Evolutionary conservation across 1,140 invertebrate species (phyloP).

Genomic region (Trissolcus basalis): DNA sequence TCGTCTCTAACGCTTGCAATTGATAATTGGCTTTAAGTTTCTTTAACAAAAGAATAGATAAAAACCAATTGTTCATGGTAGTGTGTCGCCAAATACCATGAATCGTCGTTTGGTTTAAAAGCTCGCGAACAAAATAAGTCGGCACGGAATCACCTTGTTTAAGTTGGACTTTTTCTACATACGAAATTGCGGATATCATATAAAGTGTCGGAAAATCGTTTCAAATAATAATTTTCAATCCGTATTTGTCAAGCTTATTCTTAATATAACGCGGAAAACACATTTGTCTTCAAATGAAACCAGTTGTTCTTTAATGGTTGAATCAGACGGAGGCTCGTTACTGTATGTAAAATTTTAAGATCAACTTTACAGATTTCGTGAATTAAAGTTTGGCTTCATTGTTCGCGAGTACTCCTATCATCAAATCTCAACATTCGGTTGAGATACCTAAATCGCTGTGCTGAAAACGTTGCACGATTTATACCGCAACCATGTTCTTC

Average conservation of each 20-base stretch:
- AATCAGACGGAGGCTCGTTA: conserved; percentile 56
- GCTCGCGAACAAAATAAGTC: conserved; percentile 35
- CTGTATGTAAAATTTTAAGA: conserved; percentile 65
- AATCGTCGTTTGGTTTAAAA: conserved; percentile 43
- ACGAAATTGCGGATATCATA: conserved; percentile 57
- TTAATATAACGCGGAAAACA: conserved; percentile 73
- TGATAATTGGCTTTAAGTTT: conserved; percentile 57
- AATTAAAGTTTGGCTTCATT: conserved; percentile 43
- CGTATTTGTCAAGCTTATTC: conserved; percentile 70
- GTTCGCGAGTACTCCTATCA: conserved; percentile 34
- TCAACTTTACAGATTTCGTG: conserved; percentile 63
- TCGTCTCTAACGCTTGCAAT: conserved; percentile 58
- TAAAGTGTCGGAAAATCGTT: conserved; percentile 55
- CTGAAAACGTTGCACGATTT: conserved; percentile 5
- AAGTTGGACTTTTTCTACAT: conserved; percentile 47
- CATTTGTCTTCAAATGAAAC: conserved; percentile 68
- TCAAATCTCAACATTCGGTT: conserved; percentile 55
- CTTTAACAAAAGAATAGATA: conserved; percentile 56
- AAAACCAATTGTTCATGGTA: conserved; percentile 68
- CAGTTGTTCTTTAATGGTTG: conserved; percentile 72
- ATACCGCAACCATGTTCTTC: conserved; percentile 13
- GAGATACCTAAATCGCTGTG: conserved; percentile 5
- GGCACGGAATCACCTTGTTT: conserved; percentile 18
- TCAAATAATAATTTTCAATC: conserved; percentile 63
- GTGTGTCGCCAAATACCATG: conserved; percentile 61